Evolutionary conservation across 1,140 invertebrate species (phyloP).

Genomic region (Cydia splendana): DNA sequence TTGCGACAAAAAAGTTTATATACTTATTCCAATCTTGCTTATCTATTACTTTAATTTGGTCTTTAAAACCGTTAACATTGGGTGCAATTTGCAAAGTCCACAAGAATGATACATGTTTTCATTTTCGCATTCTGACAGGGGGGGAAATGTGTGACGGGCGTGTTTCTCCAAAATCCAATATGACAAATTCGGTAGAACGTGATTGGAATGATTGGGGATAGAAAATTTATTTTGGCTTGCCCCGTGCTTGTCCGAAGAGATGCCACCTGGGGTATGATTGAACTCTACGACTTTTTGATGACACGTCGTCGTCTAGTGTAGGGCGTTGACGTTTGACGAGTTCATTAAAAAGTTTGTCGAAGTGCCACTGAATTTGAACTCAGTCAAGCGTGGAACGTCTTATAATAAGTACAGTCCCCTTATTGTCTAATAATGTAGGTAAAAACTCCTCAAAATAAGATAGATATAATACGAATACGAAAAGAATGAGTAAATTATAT

Average conservation of each 20-base stretch:
- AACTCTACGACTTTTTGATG: conserved; percentile 40
- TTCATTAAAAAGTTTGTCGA: conserved; percentile 31
- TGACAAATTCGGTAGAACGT: conserved; percentile 78
- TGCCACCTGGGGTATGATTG: conserved; percentile 50
- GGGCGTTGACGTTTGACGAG: conserved; percentile 22
- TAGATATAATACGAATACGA: too few relatives aligned
- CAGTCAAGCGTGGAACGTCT: neutral
- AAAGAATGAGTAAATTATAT: too few relatives aligned
- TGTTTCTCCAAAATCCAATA: conserved; percentile 74
- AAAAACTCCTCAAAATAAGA: too few relatives aligned
- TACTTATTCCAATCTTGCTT: neutral
- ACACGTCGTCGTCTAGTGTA: neutral
- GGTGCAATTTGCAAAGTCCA: neutral
- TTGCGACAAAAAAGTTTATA: conserved; percentile 11
- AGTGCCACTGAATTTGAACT: conserved; percentile 4
- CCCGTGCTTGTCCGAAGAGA: conserved; percentile 3
- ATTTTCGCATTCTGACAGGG: conserved; percentile 71
- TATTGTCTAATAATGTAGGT: neutral
- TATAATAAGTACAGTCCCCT: neutral
- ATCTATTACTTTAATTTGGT: neutral
- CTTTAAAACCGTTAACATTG: neutral
- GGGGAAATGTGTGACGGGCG: conserved; percentile 68
- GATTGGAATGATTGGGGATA: conserved; percentile 71
- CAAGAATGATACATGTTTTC: conserved; percentile 70
- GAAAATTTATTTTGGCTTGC: conserved; percentile 62